phyloP scores from a whole-genome alignment of 2,797 vertebrate species.

The Eulemur coronatus region DNA sequence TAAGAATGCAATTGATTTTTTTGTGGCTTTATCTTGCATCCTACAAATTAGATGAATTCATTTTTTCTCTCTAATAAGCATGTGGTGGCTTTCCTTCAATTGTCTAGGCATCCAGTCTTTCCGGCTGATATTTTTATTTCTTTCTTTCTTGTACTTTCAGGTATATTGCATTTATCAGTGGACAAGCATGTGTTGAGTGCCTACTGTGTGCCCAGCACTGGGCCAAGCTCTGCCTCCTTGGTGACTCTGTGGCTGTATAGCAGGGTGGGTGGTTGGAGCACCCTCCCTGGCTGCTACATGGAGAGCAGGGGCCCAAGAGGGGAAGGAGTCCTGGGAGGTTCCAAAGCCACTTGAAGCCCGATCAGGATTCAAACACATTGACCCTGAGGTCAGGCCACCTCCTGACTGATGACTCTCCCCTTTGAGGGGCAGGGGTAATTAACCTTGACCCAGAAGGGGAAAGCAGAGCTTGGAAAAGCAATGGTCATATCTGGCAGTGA shows the following conservation, averaged over 20 bases:
- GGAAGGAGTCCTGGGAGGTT: background rate
- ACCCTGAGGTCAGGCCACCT: background rate
- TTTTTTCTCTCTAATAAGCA: background rate
- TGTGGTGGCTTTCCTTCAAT: background rate
- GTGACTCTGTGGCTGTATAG: accelerated
- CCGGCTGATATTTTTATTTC: background rate
- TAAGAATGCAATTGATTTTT: conserved; percentile 55
- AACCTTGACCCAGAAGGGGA: background rate
- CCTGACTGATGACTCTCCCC: background rate
- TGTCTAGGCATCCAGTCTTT: background rate
- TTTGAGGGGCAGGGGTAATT: background rate
- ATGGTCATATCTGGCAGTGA: background rate
- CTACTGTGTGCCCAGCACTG: background rate
- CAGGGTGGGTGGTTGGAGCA: background rate
- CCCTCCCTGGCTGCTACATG: accelerated
- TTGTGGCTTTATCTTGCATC: conserved; percentile 44
- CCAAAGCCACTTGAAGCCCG: background rate
- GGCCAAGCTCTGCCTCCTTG: background rate
- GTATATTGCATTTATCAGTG: background rate
- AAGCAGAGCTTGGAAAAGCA: background rate
- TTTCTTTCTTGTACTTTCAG: background rate
- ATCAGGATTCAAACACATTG: background rate
- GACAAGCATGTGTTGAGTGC: accelerated
- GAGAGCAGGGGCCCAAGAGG: background rate
- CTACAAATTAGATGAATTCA: conserved; percentile 57